phyloP scores from a whole-genome alignment of 2,797 vertebrate genomes.

The Schizopygopsis pylzovi region DNA sequence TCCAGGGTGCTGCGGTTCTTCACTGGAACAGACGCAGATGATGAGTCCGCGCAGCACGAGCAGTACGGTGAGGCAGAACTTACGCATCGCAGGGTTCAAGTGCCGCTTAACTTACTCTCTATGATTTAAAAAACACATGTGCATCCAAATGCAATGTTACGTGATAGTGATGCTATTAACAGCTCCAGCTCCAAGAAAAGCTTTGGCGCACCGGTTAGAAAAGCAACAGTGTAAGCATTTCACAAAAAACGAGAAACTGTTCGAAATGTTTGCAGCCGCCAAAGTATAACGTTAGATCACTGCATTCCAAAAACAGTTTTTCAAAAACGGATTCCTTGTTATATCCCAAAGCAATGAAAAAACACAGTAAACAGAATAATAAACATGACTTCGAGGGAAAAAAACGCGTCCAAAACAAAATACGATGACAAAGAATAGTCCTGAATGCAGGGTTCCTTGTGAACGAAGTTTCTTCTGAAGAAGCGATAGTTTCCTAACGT shows the following conservation, averaged over 20 bases:
- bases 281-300: background rate
- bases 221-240: constrained; percentile 58
- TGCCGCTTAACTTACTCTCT: background rate
- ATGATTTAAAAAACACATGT: constrained; percentile 50
- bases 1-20: constrained; percentile 60
- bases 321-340: background rate
- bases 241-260: constrained; percentile 14
- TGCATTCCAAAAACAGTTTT: background rate
- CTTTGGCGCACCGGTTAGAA: constrained; percentile 46
- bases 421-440: background rate
- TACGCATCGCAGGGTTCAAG: constrained; percentile 63
- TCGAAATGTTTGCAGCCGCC: background rate
- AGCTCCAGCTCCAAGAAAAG: constrained; percentile 49
- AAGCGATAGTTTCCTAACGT: background rate
- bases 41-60: constrained; percentile 69
- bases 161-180: constrained; percentile 71
- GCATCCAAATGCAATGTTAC: constrained; percentile 56
- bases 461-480: background rate
- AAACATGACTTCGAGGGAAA: background rate
- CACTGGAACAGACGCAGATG: constrained; percentile 45
- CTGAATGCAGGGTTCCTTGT: background rate
- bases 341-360: background rate
- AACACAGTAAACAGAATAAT: background rate
- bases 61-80: constrained; percentile 60
- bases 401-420: background rate